phyloP scores from a whole-genome alignment of 2,797 vertebrate genomes.

The Sebastes kiyomatsui region DNA sequence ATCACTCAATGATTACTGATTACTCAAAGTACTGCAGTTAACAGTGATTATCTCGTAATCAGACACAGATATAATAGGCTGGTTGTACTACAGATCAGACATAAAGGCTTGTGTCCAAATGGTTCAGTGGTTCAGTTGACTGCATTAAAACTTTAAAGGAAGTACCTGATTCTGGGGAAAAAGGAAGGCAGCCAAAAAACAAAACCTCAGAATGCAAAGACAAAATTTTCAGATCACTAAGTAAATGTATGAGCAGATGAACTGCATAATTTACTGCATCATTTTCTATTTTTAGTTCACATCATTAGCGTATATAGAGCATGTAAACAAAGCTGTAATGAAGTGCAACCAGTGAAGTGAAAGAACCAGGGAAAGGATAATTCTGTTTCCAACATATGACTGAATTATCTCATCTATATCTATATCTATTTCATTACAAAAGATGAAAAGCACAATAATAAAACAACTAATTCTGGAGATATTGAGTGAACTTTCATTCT shows the following conservation, averaged over 20 bases:
- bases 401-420: background rate
- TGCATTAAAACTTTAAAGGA: background rate
- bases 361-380: slow-evolving; percentile 5
- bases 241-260: slow-evolving; percentile 18
- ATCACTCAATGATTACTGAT: background rate
- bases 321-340: slow-evolving; percentile 47
- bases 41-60: background rate
- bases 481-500: background rate
- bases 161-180: background rate
- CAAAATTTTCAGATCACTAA: slow-evolving; percentile 4
- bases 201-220: background rate
- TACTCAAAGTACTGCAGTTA: slow-evolving; percentile 1
- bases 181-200: background rate
- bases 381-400: background rate
- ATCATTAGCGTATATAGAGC: slow-evolving; percentile 52
- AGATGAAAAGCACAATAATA: slow-evolving; percentile 2
- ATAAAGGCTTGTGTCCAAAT: background rate
- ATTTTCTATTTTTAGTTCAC: slow-evolving; percentile 49
- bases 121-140: background rate
- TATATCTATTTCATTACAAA: background rate
- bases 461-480: background rate
- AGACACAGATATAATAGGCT: slow-evolving; percentile 19
- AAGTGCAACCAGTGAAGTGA: slow-evolving; percentile 26
- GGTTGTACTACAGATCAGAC: background rate
- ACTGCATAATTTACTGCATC: slow-evolving; percentile 29